Evolutionary conservation across 2,888 invertebrate species (phyloP).

Genomic region (Endomychus coccineus): DNA sequence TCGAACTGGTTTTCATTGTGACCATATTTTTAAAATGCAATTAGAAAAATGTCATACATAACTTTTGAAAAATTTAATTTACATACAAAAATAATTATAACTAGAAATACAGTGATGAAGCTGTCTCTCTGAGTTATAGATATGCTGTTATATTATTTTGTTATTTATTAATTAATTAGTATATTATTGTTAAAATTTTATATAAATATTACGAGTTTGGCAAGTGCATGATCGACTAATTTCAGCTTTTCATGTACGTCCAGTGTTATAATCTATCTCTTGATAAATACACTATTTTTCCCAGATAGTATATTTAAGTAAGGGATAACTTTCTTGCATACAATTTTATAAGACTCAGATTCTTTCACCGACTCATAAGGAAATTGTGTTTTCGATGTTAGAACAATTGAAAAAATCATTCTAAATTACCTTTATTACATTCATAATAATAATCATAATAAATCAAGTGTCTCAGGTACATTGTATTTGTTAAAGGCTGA

Average conservation of each 20-base stretch:
- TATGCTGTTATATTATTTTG: conserved; percentile 33
- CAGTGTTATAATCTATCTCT: no score
- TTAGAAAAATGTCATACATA: conserved; percentile 40
- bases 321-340: conserved; percentile 10
- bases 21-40: no score
- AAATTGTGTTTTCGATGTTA: no score
- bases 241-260: neutral
- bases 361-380: no score
- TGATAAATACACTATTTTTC: conserved; percentile 36
- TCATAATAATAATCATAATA: no score
- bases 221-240: conserved; percentile 32
- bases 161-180: conserved; percentile 30
- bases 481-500: no score
- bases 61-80: conserved; percentile 13
- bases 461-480: no score
- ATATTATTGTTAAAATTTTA: conserved; percentile 43
- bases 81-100: neutral
- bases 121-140: conserved; percentile 24
- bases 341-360: no score
- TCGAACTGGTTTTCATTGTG: no score
- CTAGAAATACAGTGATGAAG: neutral
- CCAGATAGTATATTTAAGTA: conserved; percentile 35
- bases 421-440: no score
- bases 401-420: no score
- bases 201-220: conserved; percentile 40